phyloP scores from a whole-genome alignment of 2,113 vertebrate genomes.

The Antechinus flavipes region DNA sequence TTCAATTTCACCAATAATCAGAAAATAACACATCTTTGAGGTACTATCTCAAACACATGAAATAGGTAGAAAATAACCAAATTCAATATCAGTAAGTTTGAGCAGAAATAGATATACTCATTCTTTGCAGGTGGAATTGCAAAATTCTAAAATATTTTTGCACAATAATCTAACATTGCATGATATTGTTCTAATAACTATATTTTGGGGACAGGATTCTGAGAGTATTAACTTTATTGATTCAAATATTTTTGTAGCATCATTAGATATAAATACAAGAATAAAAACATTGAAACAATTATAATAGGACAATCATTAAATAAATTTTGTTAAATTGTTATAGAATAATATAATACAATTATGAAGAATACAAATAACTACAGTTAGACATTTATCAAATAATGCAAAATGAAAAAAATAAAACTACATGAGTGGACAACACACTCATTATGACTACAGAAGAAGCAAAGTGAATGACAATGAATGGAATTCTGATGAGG shows the following conservation, averaged over 20 bases:
- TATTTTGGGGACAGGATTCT: neutral
- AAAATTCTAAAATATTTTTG: neutral
- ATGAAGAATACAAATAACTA: neutral
- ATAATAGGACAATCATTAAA: neutral
- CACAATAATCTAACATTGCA: neutral
- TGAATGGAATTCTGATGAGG: neutral
- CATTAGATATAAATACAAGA: neutral
- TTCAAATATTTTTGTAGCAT: neutral
- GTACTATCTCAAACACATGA: neutral
- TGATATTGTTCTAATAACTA: neutral
- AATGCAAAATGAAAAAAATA: neutral
- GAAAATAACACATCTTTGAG: neutral
- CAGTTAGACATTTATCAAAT: neutral
- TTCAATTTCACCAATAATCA: neutral
- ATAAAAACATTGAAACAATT: neutral
- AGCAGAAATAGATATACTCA: neutral
- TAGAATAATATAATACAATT: neutral
- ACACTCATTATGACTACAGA: neutral
- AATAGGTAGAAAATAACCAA: neutral
- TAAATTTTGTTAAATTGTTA: neutral
- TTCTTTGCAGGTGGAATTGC: neutral
- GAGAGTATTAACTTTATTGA: neutral
- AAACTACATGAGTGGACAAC: neutral
- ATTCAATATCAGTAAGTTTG: neutral
- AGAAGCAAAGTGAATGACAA: too few species aligned